Evolutionary conservation across 2,797 vertebrate genomes (phyloP).

Genomic region (Helicolenus hilgendorfi): DNA sequence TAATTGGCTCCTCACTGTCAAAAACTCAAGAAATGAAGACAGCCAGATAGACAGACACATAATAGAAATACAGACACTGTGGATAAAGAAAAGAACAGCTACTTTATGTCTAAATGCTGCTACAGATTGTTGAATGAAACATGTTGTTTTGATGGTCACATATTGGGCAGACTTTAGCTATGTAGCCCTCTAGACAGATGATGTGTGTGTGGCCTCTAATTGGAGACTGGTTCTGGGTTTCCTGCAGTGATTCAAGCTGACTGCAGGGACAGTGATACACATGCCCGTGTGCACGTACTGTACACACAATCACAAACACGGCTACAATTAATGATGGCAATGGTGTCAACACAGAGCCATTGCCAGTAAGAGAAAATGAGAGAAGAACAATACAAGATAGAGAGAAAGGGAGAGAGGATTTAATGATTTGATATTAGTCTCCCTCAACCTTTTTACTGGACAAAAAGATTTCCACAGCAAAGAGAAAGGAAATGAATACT

Average conservation of each 20-base stretch:
- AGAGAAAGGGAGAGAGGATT: background rate
- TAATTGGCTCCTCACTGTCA: conserved; percentile 67
- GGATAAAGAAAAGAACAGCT: background rate
- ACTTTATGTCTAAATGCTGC: conserved; percentile 21
- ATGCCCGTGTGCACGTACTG: background rate
- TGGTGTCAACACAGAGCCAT: conserved; percentile 52
- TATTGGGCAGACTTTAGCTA: conserved; percentile 17
- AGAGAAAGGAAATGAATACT: background rate
- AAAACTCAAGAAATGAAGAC: conserved; percentile 22
- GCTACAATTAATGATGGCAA: conserved; percentile 68
- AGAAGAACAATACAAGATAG: conserved; percentile 7
- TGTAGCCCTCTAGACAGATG: conserved; percentile 3
- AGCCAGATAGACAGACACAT: background rate
- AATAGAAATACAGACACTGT: background rate
- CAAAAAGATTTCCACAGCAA: background rate
- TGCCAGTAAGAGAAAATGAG: conserved; percentile 27
- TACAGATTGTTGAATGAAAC: conserved; percentile 31
- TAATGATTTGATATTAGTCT: conserved; percentile 27
- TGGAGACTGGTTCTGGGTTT: conserved; percentile 70
- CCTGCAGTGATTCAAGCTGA: conserved; percentile 64
- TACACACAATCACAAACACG: conserved; percentile 1
- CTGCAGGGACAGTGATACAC: conserved; percentile 45
- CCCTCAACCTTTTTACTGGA: background rate
- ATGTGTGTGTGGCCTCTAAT: conserved; percentile 58
- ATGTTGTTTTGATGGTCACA: conserved; percentile 48